Conservation (phyloP, 92 coral and sea anemone genomes). For the Porites lobata region DNA sequence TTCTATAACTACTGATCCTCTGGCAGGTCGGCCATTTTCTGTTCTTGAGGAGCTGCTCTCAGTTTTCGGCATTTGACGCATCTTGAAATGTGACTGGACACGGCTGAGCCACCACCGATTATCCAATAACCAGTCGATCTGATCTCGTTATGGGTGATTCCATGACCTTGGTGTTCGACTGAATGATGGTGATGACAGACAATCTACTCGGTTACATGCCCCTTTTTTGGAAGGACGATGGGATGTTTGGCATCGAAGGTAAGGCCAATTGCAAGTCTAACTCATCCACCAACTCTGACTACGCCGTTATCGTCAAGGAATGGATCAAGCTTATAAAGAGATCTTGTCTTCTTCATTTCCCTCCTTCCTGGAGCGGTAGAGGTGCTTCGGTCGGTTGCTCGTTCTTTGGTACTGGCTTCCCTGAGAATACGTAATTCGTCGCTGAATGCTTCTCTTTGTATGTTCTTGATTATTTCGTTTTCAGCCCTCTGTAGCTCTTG, state of each 20-base stretch:
- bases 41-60: too few relatives aligned
- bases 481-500: conserved; percentile 16
- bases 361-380: not conserved
- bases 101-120: too few relatives aligned
- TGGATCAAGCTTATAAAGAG: conserved; percentile 11
- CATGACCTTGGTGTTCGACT: too few relatives aligned
- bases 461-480: not conserved
- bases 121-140: too few relatives aligned
- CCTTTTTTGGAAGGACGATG: conserved; percentile 5
- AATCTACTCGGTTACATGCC: not conserved
- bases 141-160: too few relatives aligned
- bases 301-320: conserved; percentile 1
- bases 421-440: not conserved
- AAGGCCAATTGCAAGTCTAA: not conserved
- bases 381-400: not conserved
- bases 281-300: conserved; percentile 17
- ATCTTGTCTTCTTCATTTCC: not conserved
- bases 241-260: conserved; percentile 6
- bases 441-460: not conserved
- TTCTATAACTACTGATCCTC: too few relatives aligned
- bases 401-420: not conserved
- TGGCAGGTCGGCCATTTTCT: too few relatives aligned
- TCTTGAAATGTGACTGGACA: too few relatives aligned
- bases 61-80: too few relatives aligned
- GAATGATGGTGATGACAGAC: too few relatives aligned